Evolutionary conservation across 2,888 invertebrate genomes (phyloP), one percentile per base, ranked within the genome.

Genomic region (Limnephilus lunatus): DNA sequence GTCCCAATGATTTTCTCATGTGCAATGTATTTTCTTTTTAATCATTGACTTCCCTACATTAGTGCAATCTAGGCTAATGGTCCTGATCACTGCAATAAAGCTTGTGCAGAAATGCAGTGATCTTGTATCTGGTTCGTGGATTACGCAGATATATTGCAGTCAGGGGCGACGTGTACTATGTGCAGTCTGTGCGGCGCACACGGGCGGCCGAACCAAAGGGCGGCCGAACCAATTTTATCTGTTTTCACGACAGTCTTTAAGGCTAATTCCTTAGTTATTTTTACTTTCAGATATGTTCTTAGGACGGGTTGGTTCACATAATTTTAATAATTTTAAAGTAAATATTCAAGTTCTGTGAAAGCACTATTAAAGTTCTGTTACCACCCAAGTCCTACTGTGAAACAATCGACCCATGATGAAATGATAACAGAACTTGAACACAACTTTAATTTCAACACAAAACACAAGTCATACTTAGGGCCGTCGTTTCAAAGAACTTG

Each of bases 41-140:
- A 68, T 68, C 68, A 68, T 68, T 32, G 83, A 32, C 83, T 83
- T 39, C 35, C 83, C 83, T 14, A 82, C 31, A 82, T 25, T 39
- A 35, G 35, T 35, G 35, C 32, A 15, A 83, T 35, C 35, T 83
- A 83, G 83, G 83, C 83, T 83, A 83, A 83, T 35, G 83, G 25
- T 39, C 68, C 68, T n/a, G 68, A 68, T 14, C 82, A 32, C 82
- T 83, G 83, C 83, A 83, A 83, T 83, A 32, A 83, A 83, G 35
- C 35, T 83, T 83, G 83, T 7, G 35, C 35, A 83, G 83, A 83
- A 83, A 83, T 83, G 83, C 83, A 35, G 83, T 83, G 83, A 83
- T 83, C 83, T 83, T 83, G 83, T 83, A 68, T 68, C 68, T 68
- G 25, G 25, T 68, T 68, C 25, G 68, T n/a, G n/a, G 68, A 68